phyloP scores from a whole-genome alignment of 37 sponge, comb jelly and placozoan genomes.

The Oscarella lobularis region DNA sequence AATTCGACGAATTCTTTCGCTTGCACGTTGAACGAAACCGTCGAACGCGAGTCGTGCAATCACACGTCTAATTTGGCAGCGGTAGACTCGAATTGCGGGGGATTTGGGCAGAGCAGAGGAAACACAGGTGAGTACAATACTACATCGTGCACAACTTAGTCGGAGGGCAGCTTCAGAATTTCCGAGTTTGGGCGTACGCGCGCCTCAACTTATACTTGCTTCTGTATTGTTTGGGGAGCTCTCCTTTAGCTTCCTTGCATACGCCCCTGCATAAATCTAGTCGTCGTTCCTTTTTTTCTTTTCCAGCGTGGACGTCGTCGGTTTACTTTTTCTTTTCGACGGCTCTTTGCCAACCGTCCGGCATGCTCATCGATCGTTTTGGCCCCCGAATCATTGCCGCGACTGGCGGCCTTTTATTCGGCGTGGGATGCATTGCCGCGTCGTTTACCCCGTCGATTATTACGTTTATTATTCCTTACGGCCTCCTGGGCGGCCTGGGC shows the following conservation, averaged over 20 bases:
- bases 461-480: not conserved
- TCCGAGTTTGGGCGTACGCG: too few species aligned
- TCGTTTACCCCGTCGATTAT: not conserved
- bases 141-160: too few species aligned
- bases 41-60: not conserved
- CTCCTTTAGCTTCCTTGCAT: too few species aligned
- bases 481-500: not conserved
- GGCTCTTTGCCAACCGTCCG: not conserved
- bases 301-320: not conserved
- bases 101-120: not conserved
- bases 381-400: not conserved
- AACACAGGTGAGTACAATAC: too few species aligned
- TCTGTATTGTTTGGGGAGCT: too few species aligned
- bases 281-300: not conserved
- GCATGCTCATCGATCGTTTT: not conserved
- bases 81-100: not conserved
- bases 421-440: not conserved
- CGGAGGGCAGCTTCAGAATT: too few species aligned
- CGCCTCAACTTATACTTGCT: too few species aligned
- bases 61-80: too few species aligned
- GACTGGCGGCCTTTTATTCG: not conserved
- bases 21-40: not conserved
- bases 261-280: too few species aligned
- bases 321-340: not conserved
- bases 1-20: not conserved